These are phyloP conservation scores for Ormyrus labotus DNA, from an alignment of 2,888 invertebrate species.

Conservation along the genomic window DNA sequence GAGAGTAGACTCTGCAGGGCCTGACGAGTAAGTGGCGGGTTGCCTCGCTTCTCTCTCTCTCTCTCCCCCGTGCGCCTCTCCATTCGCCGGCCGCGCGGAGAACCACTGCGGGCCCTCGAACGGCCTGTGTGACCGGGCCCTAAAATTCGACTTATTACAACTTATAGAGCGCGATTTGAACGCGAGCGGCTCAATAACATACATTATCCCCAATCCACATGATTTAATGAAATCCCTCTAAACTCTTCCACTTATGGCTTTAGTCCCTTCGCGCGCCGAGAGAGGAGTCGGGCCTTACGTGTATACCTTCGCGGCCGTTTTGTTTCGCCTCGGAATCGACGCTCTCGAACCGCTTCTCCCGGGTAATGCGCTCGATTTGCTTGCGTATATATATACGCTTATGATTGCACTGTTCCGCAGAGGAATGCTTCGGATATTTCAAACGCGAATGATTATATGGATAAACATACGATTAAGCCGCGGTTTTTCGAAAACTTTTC, in stretches of 20 bases:
- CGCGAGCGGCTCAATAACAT: conserved; percentile 74
- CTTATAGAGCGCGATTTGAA: conserved; percentile 76
- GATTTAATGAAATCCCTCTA: conserved; percentile 76
- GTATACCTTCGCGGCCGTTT: conserved; percentile 58
- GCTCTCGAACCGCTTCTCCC: conserved; percentile 33
- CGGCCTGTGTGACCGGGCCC: conserved; percentile 72
- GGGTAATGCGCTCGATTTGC: conserved; percentile 51
- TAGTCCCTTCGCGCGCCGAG: conserved; percentile 68
- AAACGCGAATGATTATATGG: too few species aligned
- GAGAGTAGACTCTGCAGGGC: conserved; percentile 40
- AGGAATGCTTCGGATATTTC: too few species aligned
- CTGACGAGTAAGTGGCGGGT: conserved; percentile 75
- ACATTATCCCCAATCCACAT: conserved; percentile 76
- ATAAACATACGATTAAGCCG: too few species aligned
- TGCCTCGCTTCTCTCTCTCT: conserved; percentile 65
- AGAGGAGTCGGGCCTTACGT: conserved; percentile 54
- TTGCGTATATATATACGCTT: conserved; percentile 1
- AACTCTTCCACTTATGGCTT: conserved; percentile 74
- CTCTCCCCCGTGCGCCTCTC: conserved; percentile 61
- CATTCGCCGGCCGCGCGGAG: conserved; percentile 55
- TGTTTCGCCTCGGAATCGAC: conserved; percentile 38
- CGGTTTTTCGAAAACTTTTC: too few species aligned
- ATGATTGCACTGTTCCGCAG: too few species aligned
- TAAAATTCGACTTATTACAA: conserved; percentile 76
- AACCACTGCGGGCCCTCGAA: conserved; percentile 66